Evolutionary conservation across 2,113 vertebrate species (phyloP).

Genomic region (Setophaga petechia): DNA sequence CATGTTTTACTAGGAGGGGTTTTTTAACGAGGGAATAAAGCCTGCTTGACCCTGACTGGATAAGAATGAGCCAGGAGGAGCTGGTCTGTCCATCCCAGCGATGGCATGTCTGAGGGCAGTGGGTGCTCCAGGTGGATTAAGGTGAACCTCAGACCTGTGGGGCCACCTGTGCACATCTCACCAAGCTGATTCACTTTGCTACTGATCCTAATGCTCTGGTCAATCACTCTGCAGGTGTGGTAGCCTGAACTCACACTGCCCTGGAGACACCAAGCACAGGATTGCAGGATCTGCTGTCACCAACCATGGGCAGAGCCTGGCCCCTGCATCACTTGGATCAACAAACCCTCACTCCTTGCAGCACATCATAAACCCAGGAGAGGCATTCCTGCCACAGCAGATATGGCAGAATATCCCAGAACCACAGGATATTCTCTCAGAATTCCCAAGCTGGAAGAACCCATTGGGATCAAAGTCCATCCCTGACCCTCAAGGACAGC

Average conservation of each 20-base stretch:
- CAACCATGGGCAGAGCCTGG: neutral
- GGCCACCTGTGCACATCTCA: neutral
- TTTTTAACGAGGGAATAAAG: neutral
- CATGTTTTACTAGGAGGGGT: neutral
- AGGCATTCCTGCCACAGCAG: neutral
- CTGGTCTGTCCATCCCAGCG: neutral
- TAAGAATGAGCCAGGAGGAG: neutral
- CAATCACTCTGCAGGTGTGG: neutral
- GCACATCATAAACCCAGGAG: neutral
- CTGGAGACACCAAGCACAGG: neutral
- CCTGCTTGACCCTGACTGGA: neutral
- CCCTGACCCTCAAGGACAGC: no score
- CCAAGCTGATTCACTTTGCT: neutral
- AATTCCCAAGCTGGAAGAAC: accelerated
- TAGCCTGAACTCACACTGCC: neutral
- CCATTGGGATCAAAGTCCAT: no score
- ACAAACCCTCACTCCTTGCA: neutral
- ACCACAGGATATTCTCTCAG: no score
- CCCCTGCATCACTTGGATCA: neutral
- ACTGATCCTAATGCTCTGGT: neutral
- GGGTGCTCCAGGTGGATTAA: neutral
- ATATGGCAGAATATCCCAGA: neutral
- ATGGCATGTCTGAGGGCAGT: accelerated
- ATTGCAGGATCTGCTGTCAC: neutral
- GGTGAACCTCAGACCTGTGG: neutral